Evolutionary conservation across 2,888 invertebrate genomes (phyloP).

Genomic region (Epinotia demarniana): DNA sequence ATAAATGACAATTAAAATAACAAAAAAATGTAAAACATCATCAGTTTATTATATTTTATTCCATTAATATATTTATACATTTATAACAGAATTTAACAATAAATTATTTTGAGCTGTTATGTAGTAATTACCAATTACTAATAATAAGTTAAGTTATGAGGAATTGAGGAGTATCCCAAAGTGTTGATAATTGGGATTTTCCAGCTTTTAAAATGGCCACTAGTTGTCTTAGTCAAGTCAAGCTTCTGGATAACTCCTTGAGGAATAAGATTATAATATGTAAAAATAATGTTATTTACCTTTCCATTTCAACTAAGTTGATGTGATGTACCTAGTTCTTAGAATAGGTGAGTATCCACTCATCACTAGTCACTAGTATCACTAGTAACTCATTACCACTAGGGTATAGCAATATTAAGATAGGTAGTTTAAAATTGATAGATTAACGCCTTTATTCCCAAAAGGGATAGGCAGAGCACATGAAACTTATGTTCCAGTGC

Average conservation of each 20-base stretch:
- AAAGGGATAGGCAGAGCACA: too few relatives aligned
- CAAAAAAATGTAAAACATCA: not conserved
- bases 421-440: too few relatives aligned
- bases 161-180: not conserved
- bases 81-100: not conserved
- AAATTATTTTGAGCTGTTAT: not conserved
- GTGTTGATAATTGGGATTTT: not conserved
- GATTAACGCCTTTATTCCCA: too few relatives aligned
- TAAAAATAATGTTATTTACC: not conserved
- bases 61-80: not conserved
- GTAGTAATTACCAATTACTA: not conserved
- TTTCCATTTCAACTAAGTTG: not conserved
- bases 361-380: too few relatives aligned
- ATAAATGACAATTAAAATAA: slow-evolving; percentile 61
- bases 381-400: too few relatives aligned
- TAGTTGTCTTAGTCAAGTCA: not conserved
- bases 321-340: not conserved
- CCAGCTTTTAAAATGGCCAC: not conserved
- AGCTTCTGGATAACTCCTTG: not conserved
- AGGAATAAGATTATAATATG: not conserved
- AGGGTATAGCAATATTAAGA: not conserved
- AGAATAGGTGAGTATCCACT: not conserved
- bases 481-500: too few relatives aligned
- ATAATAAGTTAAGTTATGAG: too few relatives aligned
- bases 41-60: slow-evolving; percentile 7